Percentiles rank a stretch among this genome's conserved stretches.
phyloP scores from a whole-genome alignment of 2,113 vertebrate genomes.

The Lamprologus callipterus region DNA sequence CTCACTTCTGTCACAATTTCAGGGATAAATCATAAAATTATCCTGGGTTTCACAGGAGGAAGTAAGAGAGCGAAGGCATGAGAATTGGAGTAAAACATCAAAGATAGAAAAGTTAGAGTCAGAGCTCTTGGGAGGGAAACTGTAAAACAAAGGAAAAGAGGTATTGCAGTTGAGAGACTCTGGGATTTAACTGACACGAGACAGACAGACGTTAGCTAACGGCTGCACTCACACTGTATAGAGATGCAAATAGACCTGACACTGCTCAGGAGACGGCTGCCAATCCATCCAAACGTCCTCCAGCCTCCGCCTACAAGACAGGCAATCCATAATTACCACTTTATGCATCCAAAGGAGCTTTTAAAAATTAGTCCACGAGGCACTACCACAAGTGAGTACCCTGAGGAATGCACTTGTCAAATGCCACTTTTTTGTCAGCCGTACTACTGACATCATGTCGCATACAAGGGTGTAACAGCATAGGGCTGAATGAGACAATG shows the following conservation, averaged over 20 bases:
- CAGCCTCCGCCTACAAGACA: background rate
- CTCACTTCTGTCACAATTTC: background rate
- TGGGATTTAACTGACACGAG: background rate
- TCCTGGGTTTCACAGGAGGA: background rate
- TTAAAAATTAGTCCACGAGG: background rate
- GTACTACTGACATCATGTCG: background rate
- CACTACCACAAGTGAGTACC: background rate
- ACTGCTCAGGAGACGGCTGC: background rate
- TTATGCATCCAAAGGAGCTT: background rate
- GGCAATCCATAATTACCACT: conserved; percentile 8
- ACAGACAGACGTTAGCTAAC: background rate
- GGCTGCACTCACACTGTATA: background rate
- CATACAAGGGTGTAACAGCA: background rate
- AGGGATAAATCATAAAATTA: background rate
- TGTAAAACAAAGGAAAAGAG: background rate
- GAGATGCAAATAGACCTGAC: conserved; percentile 18
- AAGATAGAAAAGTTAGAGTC: background rate
- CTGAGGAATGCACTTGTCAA: background rate
- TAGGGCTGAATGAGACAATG: background rate
- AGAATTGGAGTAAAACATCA: background rate
- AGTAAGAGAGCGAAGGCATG: background rate
- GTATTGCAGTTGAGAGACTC: background rate
- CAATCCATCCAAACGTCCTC: background rate
- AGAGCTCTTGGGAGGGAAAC: background rate
- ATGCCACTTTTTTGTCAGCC: background rate